Percentiles rank a stretch among this genome's conserved stretches.
These are phyloP conservation scores for Lasiommata megera DNA, from an alignment of 2,888 invertebrate genomes.

Conservation along the genomic window DNA sequence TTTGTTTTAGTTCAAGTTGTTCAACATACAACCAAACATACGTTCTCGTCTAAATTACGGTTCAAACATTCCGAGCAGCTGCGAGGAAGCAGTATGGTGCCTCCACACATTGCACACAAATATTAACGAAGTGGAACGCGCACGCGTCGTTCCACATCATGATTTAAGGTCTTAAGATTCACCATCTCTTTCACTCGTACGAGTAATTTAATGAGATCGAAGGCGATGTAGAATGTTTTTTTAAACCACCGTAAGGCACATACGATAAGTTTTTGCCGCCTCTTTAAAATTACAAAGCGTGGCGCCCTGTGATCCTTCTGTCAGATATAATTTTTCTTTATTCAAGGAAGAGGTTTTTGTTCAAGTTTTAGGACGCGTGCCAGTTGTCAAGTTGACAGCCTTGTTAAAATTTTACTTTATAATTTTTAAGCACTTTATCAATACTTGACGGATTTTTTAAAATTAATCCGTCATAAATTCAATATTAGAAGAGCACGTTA, in stretches of 20 bases:
- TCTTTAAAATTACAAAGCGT: conserved; percentile 15
- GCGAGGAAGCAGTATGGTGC: conserved; percentile 21
- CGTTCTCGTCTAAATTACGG: neutral
- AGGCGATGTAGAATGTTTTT: neutral
- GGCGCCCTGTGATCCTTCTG: conserved; percentile 4
- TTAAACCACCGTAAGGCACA: neutral
- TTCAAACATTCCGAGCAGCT: conserved; percentile 5
- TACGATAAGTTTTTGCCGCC: conserved; percentile 13
- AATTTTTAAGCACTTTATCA: neutral
- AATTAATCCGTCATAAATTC: no score
- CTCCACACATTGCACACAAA: conserved; percentile 40
- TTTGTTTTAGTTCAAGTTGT: no score
- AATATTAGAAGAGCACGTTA: no score
- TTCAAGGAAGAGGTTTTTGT: neutral
- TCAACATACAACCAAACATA: neutral
- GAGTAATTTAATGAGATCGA: neutral
- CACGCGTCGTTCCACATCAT: conserved; percentile 57
- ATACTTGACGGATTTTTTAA: no score
- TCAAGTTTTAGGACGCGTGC: neutral
- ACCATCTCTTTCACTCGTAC: conserved; percentile 24
- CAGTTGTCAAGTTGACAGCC: neutral
- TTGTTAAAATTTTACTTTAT: neutral
- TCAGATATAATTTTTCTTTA: conserved; percentile 5
- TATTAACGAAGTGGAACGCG: conserved; percentile 46
- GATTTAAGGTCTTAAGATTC: conserved; percentile 44